Conservation (phyloP, 2,113 vertebrate species). For the Lathamus discolor region DNA sequence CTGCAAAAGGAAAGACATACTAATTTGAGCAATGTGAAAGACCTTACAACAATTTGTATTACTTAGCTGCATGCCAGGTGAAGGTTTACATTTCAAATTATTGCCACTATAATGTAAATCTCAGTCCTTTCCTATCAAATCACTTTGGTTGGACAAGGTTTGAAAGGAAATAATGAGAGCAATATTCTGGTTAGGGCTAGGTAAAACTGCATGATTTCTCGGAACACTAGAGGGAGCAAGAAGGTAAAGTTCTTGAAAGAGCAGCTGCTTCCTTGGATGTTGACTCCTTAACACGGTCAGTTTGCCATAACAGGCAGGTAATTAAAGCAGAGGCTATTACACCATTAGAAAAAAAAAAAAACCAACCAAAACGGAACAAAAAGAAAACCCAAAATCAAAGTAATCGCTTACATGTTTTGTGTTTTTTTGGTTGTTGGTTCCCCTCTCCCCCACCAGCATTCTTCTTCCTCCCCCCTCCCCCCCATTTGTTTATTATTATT, state of each 20-base stretch:
- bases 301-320: neutral
- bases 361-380: neutral
- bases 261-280: neutral
- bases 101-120: neutral
- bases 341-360: neutral
- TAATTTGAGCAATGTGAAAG: neutral
- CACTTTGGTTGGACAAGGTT: rapidly evolving
- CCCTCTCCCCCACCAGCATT: rapidly evolving
- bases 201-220: neutral
- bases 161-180: neutral
- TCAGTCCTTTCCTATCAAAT: neutral
- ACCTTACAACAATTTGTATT: neutral
- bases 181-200: neutral
- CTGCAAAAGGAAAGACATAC: neutral
- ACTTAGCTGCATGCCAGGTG: neutral
- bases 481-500: neutral
- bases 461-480: rapidly evolving
- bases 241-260: neutral
- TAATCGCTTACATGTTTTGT: neutral
- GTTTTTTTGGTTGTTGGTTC: too few relatives aligned
- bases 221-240: slow-evolving; percentile 40
- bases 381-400: neutral
- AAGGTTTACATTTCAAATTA: neutral
- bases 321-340: neutral
- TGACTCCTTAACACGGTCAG: neutral